A percentile compares a stretch with the other conserved stretches of the same genome.
Evolutionary conservation across 2,113 vertebrate genomes (phyloP).

Genomic region (Ivindomyrus marchei): DNA sequence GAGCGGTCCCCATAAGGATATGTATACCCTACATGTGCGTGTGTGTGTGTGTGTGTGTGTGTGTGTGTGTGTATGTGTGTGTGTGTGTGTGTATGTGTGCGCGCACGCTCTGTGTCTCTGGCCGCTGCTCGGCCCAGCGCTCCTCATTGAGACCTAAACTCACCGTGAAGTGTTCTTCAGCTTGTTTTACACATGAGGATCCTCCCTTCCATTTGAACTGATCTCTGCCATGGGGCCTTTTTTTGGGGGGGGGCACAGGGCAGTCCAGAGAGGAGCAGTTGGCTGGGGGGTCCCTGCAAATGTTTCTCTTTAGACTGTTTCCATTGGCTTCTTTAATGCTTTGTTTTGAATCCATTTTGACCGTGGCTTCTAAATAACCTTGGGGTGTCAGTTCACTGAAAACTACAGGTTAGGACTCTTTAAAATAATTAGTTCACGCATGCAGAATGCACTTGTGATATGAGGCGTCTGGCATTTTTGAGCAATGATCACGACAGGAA

Average conservation of each 20-base stretch:
- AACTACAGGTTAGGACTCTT: neutral
- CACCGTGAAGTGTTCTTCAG: conserved; percentile 36
- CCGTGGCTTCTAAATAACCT: neutral
- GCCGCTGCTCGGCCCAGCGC: conserved; percentile 14
- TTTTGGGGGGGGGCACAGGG: neutral
- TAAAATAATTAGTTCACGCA: neutral
- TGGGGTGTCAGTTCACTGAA: neutral
- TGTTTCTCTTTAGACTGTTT: conserved; percentile 7
- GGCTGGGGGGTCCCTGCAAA: neutral
- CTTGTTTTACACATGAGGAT: conserved; percentile 38
- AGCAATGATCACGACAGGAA: neutral
- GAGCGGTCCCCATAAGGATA: too few relatives aligned
- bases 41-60: neutral
- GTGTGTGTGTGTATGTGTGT: neutral
- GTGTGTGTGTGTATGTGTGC: conserved; percentile 16
- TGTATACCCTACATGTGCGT: conserved; percentile 8
- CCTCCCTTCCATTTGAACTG: conserved; percentile 33
- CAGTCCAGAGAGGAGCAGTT: neutral
- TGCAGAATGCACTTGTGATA: neutral
- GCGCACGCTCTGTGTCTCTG: conserved; percentile 14
- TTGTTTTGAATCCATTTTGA: neutral
- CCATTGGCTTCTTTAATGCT: conserved; percentile 7
- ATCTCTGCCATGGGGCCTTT: conserved; percentile 8
- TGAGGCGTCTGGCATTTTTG: neutral
- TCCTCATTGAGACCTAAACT: conserved; percentile 40